Percentiles rank a stretch among this genome's conserved stretches.
Evolutionary conservation across 2,797 vertebrate species (phyloP).

Genomic region (Gobionotothen gibberifrons): DNA sequence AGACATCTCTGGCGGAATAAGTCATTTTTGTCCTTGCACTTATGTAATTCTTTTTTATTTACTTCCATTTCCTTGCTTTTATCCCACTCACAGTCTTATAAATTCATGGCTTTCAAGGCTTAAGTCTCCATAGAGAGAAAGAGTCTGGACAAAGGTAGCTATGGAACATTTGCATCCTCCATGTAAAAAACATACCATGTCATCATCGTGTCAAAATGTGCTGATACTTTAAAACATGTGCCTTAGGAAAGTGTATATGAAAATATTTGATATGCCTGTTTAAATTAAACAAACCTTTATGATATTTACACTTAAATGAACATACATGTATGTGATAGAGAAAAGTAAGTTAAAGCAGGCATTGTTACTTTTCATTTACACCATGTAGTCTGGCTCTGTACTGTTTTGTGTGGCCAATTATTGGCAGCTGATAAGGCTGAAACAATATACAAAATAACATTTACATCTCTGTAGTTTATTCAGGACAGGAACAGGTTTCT

Average conservation of each 20-base stretch:
- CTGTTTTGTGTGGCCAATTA: not conserved
- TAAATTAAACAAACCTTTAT: not conserved
- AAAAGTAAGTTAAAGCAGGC: not conserved
- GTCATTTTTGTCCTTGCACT: slow-evolving; percentile 30
- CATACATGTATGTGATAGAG: not conserved
- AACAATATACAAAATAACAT: slow-evolving; percentile 1
- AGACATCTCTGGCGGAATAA: not conserved
- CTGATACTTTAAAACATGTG: not conserved
- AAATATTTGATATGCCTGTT: not conserved
- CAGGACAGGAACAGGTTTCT: not conserved
- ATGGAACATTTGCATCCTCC: slow-evolving; percentile 18
- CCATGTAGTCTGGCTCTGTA: not conserved
- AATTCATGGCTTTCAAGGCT: slow-evolving; percentile 47
- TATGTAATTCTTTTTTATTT: slow-evolving; percentile 24
- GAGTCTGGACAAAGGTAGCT: slow-evolving; percentile 14
- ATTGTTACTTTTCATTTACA: not conserved
- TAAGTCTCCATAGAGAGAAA: slow-evolving; percentile 15
- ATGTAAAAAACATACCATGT: slow-evolving; percentile 20
- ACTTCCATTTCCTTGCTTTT: slow-evolving; percentile 26
- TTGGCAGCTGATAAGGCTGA: not conserved
- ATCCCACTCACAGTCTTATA: slow-evolving; percentile 22
- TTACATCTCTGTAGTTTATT: not conserved
- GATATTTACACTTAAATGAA: not conserved
- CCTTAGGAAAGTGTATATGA: not conserved
- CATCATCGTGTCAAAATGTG: not conserved